phyloP scores from a whole-genome alignment of 2,888 invertebrate species.

The Willowsia nigromaculata region DNA sequence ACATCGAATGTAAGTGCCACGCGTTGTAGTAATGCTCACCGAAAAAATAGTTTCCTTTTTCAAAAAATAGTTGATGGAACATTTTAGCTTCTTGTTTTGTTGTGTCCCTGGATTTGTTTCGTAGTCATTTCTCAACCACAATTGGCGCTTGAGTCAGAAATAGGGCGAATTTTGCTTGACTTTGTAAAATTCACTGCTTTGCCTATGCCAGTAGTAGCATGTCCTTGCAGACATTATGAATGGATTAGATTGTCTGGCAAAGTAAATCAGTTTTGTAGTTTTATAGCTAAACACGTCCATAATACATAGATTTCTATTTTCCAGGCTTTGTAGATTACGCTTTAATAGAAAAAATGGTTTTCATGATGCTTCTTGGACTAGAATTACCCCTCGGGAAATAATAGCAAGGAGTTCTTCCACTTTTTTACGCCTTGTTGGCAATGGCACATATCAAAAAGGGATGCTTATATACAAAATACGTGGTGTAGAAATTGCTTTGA shows the following conservation, averaged over 20 bases:
- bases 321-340: background rate
- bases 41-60: background rate
- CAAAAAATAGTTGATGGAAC: background rate
- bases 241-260: background rate
- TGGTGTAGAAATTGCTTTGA: slow-evolving; percentile 36
- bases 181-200: background rate
- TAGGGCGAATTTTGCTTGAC: background rate
- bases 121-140: background rate
- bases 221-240: background rate
- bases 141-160: background rate
- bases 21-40: background rate
- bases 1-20: too few species aligned
- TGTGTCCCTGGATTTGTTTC: background rate
- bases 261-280: background rate
- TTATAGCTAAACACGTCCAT: background rate
- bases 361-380: background rate
- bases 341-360: background rate
- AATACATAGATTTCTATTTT: background rate
- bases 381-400: slow-evolving; percentile 24
- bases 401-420: background rate
- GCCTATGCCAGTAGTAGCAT: background rate
- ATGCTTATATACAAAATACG: background rate
- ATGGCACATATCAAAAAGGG: background rate
- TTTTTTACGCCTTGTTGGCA: slow-evolving; percentile 9
- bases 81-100: background rate